Evolutionary conservation across 2,797 vertebrate species (phyloP).

Genomic region (Pangasius larnaudii): DNA sequence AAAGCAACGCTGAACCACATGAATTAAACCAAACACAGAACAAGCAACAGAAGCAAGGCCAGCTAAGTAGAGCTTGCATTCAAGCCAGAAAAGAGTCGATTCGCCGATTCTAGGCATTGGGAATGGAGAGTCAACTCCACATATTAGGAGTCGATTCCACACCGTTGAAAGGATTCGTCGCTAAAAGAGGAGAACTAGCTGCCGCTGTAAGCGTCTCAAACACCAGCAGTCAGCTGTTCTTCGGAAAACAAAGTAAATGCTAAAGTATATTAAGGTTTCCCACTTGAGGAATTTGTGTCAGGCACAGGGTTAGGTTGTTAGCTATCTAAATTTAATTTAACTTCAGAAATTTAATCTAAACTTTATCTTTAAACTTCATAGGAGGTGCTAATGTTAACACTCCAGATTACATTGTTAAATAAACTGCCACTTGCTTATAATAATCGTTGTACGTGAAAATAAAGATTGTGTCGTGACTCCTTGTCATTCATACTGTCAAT

Average conservation of each 20-base stretch:
- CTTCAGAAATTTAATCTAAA: background rate
- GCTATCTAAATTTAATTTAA: background rate
- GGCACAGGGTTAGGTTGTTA: background rate
- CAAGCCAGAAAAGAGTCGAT: background rate
- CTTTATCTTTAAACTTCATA: background rate
- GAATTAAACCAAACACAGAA: background rate
- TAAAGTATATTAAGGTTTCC: background rate
- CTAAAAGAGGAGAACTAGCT: background rate
- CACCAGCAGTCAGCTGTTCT: background rate
- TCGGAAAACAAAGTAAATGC: background rate
- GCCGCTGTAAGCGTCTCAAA: background rate
- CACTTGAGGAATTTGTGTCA: background rate
- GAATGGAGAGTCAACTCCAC: background rate
- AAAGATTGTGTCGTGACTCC: no score
- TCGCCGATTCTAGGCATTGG: background rate
- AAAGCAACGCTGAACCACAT: conserved; percentile 15
- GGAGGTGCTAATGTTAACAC: background rate
- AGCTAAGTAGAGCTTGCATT: background rate
- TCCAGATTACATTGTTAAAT: background rate
- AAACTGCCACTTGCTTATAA: no score
- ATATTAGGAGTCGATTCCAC: conserved; percentile 17
- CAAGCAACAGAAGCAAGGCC: background rate
- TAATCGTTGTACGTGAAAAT: no score
- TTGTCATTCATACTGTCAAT: background rate
- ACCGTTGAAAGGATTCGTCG: background rate